Percentiles rank a stretch among this genome's conserved stretches.
phyloP scores from a whole-genome alignment of 2,797 vertebrate genomes.

The Pseudochaenichthys georgianus region DNA sequence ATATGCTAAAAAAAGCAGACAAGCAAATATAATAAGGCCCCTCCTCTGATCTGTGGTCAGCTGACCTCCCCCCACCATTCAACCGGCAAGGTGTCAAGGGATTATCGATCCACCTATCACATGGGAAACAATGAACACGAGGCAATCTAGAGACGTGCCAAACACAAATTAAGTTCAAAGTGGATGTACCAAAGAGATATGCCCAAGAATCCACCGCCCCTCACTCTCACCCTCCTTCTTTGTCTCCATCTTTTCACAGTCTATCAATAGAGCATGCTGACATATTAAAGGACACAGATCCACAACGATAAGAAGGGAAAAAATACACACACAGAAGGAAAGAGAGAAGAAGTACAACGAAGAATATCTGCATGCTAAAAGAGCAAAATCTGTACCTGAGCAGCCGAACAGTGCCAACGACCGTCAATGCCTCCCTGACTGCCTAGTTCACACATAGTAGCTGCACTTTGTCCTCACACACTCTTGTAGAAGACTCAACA shows the following conservation, averaged over 20 bases:
- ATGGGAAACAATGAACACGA: slow-evolving; percentile 38
- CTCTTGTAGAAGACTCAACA: slow-evolving; percentile 70
- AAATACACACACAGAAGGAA: slow-evolving; percentile 22
- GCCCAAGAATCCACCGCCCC: slow-evolving; percentile 14
- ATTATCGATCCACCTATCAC: slow-evolving; percentile 62
- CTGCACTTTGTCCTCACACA: slow-evolving; percentile 65
- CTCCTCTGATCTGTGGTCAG: slow-evolving; percentile 70
- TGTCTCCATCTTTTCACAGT: slow-evolving; percentile 42
- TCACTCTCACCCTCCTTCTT: slow-evolving; percentile 30
- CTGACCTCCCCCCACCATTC: slow-evolving; percentile 51
- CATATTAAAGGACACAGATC: slow-evolving; percentile 49
- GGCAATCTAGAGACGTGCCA: slow-evolving; percentile 35
- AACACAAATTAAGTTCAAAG: slow-evolving; percentile 47
- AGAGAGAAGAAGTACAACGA: slow-evolving; percentile 15
- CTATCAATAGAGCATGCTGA: slow-evolving; percentile 59
- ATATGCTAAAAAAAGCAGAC: slow-evolving; percentile 37
- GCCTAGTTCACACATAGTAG: slow-evolving; percentile 82
- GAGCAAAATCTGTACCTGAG: slow-evolving; percentile 80
- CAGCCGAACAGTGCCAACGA: slow-evolving; percentile 84
- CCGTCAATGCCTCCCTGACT: slow-evolving; percentile 82
- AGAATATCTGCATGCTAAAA: slow-evolving; percentile 70
- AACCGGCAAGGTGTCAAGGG: slow-evolving; percentile 48
- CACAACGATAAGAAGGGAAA: slow-evolving; percentile 16
- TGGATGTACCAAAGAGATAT: slow-evolving; percentile 16
- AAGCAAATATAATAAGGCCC: slow-evolving; percentile 46